Evolutionary conservation across 2,113 vertebrate species (phyloP).

Genomic region (Sialia sialis): DNA sequence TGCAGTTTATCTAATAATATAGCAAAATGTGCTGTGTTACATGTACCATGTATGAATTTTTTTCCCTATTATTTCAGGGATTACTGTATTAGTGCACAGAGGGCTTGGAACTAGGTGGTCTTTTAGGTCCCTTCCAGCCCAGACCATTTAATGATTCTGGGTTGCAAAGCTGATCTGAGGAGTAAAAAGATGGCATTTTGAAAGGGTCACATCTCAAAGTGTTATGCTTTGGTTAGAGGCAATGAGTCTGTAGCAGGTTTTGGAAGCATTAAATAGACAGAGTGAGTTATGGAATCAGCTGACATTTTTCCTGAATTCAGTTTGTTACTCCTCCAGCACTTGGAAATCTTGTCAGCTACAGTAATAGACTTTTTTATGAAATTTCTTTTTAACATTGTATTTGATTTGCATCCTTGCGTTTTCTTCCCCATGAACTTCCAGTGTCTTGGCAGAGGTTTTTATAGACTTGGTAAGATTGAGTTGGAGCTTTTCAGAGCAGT

Average conservation of each 20-base stretch:
- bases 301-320: background rate
- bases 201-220: background rate
- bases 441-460: background rate
- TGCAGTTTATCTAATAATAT: background rate
- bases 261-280: background rate
- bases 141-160: background rate
- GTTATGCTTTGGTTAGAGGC: background rate
- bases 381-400: background rate
- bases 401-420: background rate
- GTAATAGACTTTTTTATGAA: background rate
- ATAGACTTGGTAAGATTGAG: background rate
- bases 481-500: background rate
- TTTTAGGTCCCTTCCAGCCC: background rate
- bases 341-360: background rate
- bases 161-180: background rate
- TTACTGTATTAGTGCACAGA: background rate
- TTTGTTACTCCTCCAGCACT: background rate
- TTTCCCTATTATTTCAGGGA: background rate
- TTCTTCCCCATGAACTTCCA: background rate
- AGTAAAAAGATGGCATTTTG: background rate
- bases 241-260: background rate
- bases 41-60: background rate
- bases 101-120: background rate
- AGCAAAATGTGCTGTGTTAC: background rate
- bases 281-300: rapidly evolving